Evolutionary conservation across 2,888 invertebrate genomes (phyloP), one percentile per base, ranked within the genome.

Genomic region (Empis stercorea): DNA sequence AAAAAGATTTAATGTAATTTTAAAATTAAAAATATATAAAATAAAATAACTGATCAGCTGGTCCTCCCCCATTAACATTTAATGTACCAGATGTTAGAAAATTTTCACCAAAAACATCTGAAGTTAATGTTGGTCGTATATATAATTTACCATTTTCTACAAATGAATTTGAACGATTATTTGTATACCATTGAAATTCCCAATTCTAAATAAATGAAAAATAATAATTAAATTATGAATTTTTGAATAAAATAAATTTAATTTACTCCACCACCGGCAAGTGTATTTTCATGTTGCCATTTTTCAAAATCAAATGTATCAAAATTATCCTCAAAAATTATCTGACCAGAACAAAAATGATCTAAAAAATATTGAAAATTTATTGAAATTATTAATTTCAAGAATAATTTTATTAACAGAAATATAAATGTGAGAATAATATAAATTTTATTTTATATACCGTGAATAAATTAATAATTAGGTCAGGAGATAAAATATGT

Each of bases 131-230:
- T 1, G 84, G 84, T 54, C 74, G 74, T 52, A 84, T 75, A 63
- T 71, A 73, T 10, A 57, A 42, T n/a, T 42, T 61, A 1, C 81
- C 79, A 55, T 73, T 67, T 54, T 72, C 66, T 1, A 71, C 66
- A 61, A 74, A 83, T 42, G 80, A 80, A 65, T 82, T 81, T 1
- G 74, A 70, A 30, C 82, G 72, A 61, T 80, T 80, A 68, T 83
- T 54, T 55, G 64, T 73, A 62, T 81, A 81, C 67, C 78, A 78
- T 63, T 83, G 78, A 64, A 82, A 83, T 62, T 82, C 81, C 77
- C 79, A 78, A 62, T 81, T 81, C 79, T 55, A 34, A 27, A 34
- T 17, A 23, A n/a, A 13, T 11, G 1, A 14, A 20, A 37, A n/a
- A n/a, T n/a, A n/a, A 37, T 37, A 37, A 7, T 17, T 20, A 23